These are phyloP conservation scores for Malurus elegans DNA, from an alignment of 2,113 vertebrate genomes.

Conservation along the genomic window DNA sequence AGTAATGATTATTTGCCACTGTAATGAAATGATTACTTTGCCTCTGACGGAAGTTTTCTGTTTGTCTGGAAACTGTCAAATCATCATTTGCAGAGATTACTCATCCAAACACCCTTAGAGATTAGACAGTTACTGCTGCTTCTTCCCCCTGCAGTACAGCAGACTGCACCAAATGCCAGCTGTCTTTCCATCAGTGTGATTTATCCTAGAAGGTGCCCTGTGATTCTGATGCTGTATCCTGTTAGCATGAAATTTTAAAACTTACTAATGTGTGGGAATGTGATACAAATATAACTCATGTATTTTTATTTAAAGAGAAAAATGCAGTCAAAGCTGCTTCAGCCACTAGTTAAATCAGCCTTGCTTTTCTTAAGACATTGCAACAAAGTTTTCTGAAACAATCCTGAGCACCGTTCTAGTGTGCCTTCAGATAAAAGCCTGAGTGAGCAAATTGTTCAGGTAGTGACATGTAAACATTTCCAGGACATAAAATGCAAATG, in stretches of 20 bases:
- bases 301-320: not conserved
- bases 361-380: not conserved
- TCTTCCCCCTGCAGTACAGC: not conserved
- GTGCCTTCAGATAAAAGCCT: not conserved
- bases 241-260: not conserved
- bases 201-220: not conserved
- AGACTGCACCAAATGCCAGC: not conserved
- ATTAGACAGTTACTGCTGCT: not conserved
- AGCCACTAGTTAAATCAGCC: not conserved
- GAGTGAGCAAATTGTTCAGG: not conserved
- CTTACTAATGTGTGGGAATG: not conserved
- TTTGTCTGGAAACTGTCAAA: conserved; percentile 31
- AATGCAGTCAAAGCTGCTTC: not conserved
- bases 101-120: not conserved
- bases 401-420: not conserved
- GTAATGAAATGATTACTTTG: not conserved
- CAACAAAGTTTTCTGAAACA: not conserved
- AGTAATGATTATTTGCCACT: not conserved
- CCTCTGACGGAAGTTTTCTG: not conserved
- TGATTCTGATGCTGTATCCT: not conserved
- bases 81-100: not conserved
- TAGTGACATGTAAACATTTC: not conserved
- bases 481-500: not conserved
- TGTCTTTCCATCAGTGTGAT: not conserved
- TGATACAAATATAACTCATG: not conserved